These are phyloP conservation scores for Minunthozetes semirufus DNA, from an alignment of 2,888 invertebrate genomes.

Conservation along the genomic window DNA sequence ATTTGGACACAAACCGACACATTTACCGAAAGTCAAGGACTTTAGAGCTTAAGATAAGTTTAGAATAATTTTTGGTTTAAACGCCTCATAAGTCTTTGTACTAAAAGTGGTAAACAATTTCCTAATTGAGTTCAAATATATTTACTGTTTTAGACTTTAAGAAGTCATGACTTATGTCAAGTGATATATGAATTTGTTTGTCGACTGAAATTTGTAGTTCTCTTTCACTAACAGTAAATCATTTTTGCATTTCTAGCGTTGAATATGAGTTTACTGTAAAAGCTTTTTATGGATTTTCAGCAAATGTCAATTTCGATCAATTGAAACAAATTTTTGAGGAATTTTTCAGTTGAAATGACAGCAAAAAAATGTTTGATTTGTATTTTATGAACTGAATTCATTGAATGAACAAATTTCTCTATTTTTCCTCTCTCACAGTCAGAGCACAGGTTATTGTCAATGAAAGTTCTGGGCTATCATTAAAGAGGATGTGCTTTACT, in stretches of 20 bases:
- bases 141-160: not conserved
- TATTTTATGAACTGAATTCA: not conserved
- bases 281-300: not conserved
- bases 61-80: too few species aligned
- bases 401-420: too few species aligned
- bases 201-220: not conserved
- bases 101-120: too few species aligned
- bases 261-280: not conserved
- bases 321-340: not conserved
- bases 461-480: not conserved
- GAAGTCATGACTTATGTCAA: not conserved
- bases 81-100: too few species aligned
- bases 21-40: not conserved
- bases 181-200: not conserved
- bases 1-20: constrained; percentile 11
- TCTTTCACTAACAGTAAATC: not conserved
- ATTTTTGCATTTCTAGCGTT: not conserved
- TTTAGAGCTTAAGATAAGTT: not conserved
- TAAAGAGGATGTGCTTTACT: not conserved
- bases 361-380: not conserved
- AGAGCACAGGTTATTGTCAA: too few species aligned
- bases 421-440: too few species aligned
- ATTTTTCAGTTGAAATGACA: not conserved
- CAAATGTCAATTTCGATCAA: constrained; percentile 10
- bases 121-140: not conserved